Base-by-base conservation (phyloP, 2,888 invertebrate species). In the Zaprionus lineosus region DNA sequence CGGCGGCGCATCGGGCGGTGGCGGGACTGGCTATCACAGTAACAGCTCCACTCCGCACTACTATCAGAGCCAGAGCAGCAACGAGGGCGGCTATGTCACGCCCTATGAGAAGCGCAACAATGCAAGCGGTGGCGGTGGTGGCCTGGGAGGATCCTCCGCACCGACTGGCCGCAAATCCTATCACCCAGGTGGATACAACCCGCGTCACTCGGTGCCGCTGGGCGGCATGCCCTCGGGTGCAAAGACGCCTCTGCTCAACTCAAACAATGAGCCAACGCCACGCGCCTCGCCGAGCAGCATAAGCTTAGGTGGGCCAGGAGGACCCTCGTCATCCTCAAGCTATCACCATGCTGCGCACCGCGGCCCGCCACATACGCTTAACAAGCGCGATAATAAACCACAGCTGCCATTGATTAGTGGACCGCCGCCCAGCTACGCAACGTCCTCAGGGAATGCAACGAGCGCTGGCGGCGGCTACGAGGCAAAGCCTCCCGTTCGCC, bases 41-140 rank as follows among this genome's bases (percentile, higher is more conserved):
- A 85, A 78, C 29, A 88, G 84, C 66, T 85, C 88, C 14, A 88
- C 87, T 4, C 84, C 88, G 21, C 87, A 88, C 36, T 88, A 84
- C 70, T 88, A 88, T 51, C 75, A 85, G 48, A 63, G 69, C 46
- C 78, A 84, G 60, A 68, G 66, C 67, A 73, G 65, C 62, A 67
- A 69, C 16, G 86, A 82, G 15, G 66, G 53, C 48, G 76, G 63
- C 50, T 78, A 78, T 40, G 55, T 43, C 7, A 57, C 74, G 31
- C 40, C 82, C 5, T 86, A 87, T 31, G 88, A 88, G 39, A 88
- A 88, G 64, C 86, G 87, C 43, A 84, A 78, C 59, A 82, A 81
- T 56, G 63, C 60, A 1, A 58, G 58, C 11, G 62, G 56, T 7
- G 62, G 56, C 6, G 50, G 1, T 31, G 31, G 31, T 31, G 31